A percentile compares a stretch with the other conserved stretches of the same genome.
phyloP scores from a whole-genome alignment of 2,113 vertebrate species.

The Pachyramphus minor region DNA sequence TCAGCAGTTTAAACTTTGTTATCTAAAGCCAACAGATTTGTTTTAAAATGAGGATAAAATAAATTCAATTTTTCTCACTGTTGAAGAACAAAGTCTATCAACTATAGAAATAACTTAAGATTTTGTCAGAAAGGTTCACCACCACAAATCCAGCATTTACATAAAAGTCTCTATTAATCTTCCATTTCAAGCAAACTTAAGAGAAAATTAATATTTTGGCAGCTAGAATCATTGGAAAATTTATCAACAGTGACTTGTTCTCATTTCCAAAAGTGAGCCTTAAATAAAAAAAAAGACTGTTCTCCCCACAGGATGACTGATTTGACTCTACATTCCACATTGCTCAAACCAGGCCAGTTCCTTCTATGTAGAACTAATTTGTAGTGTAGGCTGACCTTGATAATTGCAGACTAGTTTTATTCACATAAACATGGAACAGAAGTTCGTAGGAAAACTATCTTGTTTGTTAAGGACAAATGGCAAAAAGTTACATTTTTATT shows the following conservation, averaged over 20 bases:
- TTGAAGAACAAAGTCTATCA: not conserved
- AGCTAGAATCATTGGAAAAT: not conserved
- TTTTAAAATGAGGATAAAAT: not conserved
- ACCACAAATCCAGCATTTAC: not conserved
- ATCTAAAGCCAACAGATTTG: not conserved
- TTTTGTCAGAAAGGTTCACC: not conserved
- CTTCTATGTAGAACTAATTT: not conserved
- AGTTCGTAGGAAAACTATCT: not conserved
- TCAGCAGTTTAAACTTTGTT: not conserved
- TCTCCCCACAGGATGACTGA: not conserved
- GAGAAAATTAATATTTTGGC: not conserved
- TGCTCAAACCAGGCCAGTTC: not conserved
- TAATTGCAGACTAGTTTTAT: not conserved
- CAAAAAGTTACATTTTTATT: not conserved
- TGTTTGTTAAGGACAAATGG: not conserved
- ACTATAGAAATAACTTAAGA: not conserved
- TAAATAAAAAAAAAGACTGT: not conserved
- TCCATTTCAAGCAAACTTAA: not conserved
- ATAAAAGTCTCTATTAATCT: not conserved
- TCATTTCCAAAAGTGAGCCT: not conserved
- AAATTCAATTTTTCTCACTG: not conserved
- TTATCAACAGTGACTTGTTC: accelerated
- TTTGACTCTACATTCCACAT: not conserved
- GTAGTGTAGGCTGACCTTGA: not conserved
- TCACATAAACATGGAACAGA: accelerated